phyloP scores from a whole-genome alignment of 2,888 invertebrate genomes.

The Hypomecis punctinalis region DNA sequence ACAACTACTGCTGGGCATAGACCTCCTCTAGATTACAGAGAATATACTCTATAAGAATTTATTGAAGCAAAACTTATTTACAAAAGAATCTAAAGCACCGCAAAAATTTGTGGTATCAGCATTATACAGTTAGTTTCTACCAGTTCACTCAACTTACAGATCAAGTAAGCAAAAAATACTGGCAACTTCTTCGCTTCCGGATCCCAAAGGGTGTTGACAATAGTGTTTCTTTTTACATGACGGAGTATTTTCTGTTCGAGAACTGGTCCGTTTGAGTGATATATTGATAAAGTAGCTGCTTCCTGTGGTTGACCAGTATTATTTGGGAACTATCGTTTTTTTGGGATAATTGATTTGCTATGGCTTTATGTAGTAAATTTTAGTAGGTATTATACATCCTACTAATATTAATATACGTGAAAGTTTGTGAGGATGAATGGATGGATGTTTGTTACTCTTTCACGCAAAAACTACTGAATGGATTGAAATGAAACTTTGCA shows the following conservation, averaged over 20 bases:
- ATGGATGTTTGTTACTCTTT: too few relatives aligned
- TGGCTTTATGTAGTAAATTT: too few relatives aligned
- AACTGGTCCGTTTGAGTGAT: slow-evolving; percentile 36
- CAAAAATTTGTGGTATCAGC: neutral
- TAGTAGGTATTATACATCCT: too few relatives aligned
- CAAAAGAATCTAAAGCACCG: neutral
- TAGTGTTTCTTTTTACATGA: slow-evolving; percentile 60
- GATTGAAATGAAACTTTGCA: too few relatives aligned
- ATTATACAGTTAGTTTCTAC: neutral
- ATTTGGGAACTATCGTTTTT: neutral
- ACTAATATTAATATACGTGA: too few relatives aligned
- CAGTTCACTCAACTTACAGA: slow-evolving; percentile 28
- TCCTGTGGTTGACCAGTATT: neutral
- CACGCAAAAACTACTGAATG: too few relatives aligned
- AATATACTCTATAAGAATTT: too few relatives aligned
- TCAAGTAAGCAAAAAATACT: slow-evolving; percentile 41
- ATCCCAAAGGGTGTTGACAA: slow-evolving; percentile 49
- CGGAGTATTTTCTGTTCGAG: slow-evolving; percentile 50
- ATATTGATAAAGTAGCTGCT: slow-evolving; percentile 22
- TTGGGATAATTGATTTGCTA: too few relatives aligned
- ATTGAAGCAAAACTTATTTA: too few relatives aligned
- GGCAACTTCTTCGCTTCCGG: slow-evolving; percentile 41
- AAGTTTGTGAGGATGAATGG: too few relatives aligned
- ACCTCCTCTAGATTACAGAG: too few relatives aligned
- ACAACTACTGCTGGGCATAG: too few relatives aligned